These are phyloP conservation scores for Aphaenogaster ashmeadi DNA, from an alignment of 1,140 invertebrate genomes.

Conservation along the genomic window DNA sequence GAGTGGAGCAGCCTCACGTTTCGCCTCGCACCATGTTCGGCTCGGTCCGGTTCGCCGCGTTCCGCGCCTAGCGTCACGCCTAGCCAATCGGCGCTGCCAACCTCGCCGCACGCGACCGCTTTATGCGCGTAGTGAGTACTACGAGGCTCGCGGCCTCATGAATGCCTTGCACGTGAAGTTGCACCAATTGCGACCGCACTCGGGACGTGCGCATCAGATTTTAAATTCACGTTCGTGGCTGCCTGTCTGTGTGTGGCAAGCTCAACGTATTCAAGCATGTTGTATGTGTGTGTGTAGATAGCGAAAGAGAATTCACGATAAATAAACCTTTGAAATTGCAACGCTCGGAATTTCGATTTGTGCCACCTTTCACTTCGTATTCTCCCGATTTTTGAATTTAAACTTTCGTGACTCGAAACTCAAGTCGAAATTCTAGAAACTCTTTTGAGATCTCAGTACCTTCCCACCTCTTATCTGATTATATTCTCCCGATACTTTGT, in stretches of 20 bases:
- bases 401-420: not conserved
- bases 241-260: no score
- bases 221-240: not conserved
- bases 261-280: not conserved
- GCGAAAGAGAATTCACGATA: not conserved
- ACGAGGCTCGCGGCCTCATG: not conserved
- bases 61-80: slow-evolving; percentile 70
- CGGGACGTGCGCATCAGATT: not conserved
- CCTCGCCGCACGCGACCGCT: slow-evolving; percentile 1
- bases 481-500: not conserved
- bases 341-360: not conserved
- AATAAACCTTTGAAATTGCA: not conserved
- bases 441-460: not conserved
- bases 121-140: not conserved
- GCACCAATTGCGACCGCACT: not conserved
- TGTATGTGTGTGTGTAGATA: not conserved
- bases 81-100: slow-evolving; percentile 40
- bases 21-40: slow-evolving; percentile 75
- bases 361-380: not conserved
- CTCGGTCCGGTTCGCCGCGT: slow-evolving; percentile 70
- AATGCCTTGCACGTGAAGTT: slow-evolving; percentile 4
- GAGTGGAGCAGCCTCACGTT: slow-evolving; percentile 68
- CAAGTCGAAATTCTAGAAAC: not conserved
- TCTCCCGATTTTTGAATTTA: not conserved
- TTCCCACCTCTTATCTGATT: not conserved